Conservation (phyloP, 1,140 invertebrate genomes). For the Saccostrea echinata region DNA sequence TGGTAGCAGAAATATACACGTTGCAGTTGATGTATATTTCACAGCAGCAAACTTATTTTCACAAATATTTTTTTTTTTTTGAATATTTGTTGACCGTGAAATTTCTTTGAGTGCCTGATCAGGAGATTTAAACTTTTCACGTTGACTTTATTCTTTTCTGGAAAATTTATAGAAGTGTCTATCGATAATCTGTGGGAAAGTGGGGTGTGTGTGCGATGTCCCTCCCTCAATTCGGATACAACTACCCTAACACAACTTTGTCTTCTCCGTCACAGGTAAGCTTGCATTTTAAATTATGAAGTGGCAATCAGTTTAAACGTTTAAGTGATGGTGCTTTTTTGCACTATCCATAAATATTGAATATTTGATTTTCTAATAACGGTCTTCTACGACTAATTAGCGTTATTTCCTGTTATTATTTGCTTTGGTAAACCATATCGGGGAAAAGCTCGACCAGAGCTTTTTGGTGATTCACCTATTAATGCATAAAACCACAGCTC, state of each 20-base stretch:
- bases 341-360: not conserved
- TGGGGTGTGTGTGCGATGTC: slow-evolving; percentile 54
- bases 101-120: not conserved
- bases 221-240: slow-evolving; percentile 57
- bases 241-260: slow-evolving; percentile 50
- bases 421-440: not conserved
- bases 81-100: slow-evolving; percentile 19
- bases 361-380: slow-evolving; percentile 37
- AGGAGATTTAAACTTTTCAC: not conserved
- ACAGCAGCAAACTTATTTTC: slow-evolving; percentile 37
- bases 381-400: slow-evolving; percentile 20
- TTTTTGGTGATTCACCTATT: slow-evolving; percentile 32
- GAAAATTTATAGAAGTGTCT: not conserved
- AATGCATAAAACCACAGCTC: slow-evolving; percentile 3
- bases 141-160: slow-evolving; percentile 3
- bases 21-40: slow-evolving; percentile 43
- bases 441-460: not conserved
- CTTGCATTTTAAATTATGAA: not conserved
- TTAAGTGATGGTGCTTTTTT: slow-evolving; percentile 6
- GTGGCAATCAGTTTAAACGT: not conserved
- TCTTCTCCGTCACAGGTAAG: slow-evolving; percentile 55
- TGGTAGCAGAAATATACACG: slow-evolving; percentile 41
- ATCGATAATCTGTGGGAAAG: slow-evolving; percentile 2
- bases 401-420: not conserved
- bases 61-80: not conserved